Conservation (phyloP, 1,140 invertebrate species). For the Drosophila albomicans region DNA sequence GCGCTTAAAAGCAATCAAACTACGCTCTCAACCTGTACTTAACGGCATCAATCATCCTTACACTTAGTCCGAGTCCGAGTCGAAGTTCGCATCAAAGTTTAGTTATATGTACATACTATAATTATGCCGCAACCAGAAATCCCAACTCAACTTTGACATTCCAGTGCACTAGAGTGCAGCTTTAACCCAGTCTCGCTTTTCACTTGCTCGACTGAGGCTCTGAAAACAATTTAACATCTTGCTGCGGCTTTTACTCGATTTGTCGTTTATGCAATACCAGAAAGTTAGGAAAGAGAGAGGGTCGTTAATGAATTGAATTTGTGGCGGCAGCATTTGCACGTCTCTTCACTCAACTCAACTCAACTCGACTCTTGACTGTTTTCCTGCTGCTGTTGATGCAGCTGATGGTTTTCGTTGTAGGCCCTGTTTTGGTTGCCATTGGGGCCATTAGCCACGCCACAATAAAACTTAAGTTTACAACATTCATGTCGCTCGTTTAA, state of each 20-base stretch:
- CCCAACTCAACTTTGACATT: constrained; percentile 58
- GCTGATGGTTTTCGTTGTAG: constrained; percentile 23
- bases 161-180: constrained; percentile 42
- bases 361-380: constrained; percentile 45
- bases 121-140: constrained; percentile 8
- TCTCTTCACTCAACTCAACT: constrained; percentile 8
- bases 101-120: background rate
- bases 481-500: constrained; percentile 27
- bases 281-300: constrained; percentile 1
- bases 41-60: constrained; percentile 1
- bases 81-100: too few relatives aligned
- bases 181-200: constrained; percentile 2
- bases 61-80: background rate
- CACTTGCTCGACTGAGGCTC: background rate
- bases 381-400: constrained; percentile 14
- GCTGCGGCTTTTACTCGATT: constrained; percentile 21
- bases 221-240: background rate
- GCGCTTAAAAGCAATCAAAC: background rate
- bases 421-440: constrained; percentile 29
- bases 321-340: constrained; percentile 45
- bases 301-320: constrained; percentile 36
- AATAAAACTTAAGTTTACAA: constrained; percentile 68
- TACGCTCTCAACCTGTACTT: background rate
- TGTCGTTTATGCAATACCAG: constrained; percentile 58
- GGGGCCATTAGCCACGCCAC: constrained; percentile 53